phyloP scores from a whole-genome alignment of 1,140 invertebrate genomes.

The Drosophila guanche region DNA sequence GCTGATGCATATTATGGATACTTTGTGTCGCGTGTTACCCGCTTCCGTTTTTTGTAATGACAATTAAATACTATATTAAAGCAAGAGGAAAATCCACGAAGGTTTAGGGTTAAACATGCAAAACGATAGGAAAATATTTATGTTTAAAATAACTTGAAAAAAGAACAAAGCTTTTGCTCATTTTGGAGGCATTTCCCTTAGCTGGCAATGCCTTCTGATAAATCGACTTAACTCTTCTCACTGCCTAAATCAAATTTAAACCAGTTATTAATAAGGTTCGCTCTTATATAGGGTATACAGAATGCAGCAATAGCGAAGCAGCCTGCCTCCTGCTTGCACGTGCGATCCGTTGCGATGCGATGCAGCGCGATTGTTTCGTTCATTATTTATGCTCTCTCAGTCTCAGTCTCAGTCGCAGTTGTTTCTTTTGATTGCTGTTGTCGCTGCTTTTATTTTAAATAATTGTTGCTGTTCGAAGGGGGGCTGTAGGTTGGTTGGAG shows the following conservation, averaged over 20 bases:
- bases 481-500: neutral
- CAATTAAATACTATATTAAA: neutral
- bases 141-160: too few species aligned
- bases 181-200: too few species aligned
- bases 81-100: neutral
- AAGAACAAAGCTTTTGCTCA: too few species aligned
- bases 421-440: slow-evolving; percentile 40
- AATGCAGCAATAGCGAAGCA: neutral
- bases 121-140: too few species aligned
- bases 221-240: too few species aligned
- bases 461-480: slow-evolving; percentile 7
- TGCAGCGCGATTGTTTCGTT: slow-evolving; percentile 35
- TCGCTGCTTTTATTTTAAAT: slow-evolving; percentile 10
- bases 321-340: slow-evolving; percentile 2
- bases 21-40: slow-evolving; percentile 11
- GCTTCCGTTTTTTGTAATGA: neutral
- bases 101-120: neutral
- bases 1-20: neutral
- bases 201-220: too few species aligned
- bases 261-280: neutral
- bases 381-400: slow-evolving; percentile 43
- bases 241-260: neutral
- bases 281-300: slow-evolving; percentile 8
- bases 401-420: slow-evolving; percentile 18
- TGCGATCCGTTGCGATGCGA: slow-evolving; percentile 26